Evolutionary conservation across 1,140 invertebrate species (phyloP).

Genomic region (Drosophila chauvacae): DNA sequence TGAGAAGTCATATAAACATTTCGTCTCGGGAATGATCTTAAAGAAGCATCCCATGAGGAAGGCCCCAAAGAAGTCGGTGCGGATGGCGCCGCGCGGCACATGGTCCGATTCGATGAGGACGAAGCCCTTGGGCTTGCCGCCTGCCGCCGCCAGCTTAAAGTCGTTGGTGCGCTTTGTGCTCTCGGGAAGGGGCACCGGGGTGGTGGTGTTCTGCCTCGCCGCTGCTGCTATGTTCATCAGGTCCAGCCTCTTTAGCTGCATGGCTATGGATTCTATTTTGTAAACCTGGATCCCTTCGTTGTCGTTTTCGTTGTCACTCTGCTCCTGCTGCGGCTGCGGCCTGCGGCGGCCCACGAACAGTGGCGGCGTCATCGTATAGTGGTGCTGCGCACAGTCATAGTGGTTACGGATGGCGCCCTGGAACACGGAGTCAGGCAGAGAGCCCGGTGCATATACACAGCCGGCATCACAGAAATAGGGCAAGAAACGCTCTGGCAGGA

Average conservation of each 20-base stretch:
- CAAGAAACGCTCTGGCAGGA: conserved; percentile 28
- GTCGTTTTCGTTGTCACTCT: neutral
- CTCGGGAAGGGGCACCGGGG: neutral
- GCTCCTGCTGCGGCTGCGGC: neutral
- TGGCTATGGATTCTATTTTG: neutral
- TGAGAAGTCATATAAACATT: neutral
- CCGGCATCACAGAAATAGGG: conserved; percentile 33
- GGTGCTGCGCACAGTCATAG: neutral
- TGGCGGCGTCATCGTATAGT: conserved; percentile 24
- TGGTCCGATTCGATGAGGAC: conserved; percentile 3
- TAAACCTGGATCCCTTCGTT: no score
- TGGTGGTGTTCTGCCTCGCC: neutral
- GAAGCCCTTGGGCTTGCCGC: conserved; percentile 1
- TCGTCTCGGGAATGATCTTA: neutral
- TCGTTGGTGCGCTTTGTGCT: conserved; percentile 1
- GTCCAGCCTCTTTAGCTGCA: neutral
- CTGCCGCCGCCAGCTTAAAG: neutral
- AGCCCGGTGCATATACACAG: conserved; percentile 40
- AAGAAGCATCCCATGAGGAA: conserved; percentile 8
- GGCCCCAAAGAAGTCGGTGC: neutral
- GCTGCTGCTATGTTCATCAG: neutral
- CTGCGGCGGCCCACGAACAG: conserved; percentile 39
- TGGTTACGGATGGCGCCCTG: neutral
- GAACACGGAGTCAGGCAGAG: conserved; percentile 5
- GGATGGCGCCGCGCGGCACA: conserved; percentile 4